These are phyloP conservation scores for Cosmorhoe ocellata DNA, from an alignment of 2,888 invertebrate genomes.

Conservation along the genomic window DNA sequence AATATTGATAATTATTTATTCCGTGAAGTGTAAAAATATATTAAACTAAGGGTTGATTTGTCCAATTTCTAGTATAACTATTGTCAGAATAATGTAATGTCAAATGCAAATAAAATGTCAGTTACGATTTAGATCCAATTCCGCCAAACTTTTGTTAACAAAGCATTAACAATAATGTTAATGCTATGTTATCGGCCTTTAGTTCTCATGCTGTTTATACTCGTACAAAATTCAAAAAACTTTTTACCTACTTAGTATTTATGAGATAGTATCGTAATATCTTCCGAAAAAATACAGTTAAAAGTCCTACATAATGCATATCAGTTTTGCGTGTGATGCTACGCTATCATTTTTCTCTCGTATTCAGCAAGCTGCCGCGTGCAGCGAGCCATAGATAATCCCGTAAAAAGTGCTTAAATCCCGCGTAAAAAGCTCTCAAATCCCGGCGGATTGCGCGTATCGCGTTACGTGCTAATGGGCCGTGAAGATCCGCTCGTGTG, in stretches of 20 bases:
- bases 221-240: background rate
- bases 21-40: too few species aligned
- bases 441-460: conserved; percentile 31
- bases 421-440: conserved; percentile 30
- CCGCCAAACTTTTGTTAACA: too few species aligned
- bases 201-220: conserved; percentile 5
- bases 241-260: background rate
- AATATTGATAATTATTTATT: too few species aligned
- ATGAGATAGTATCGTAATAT: background rate
- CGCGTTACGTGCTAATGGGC: conserved; percentile 42
- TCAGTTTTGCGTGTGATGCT: conserved; percentile 6
- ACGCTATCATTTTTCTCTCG: conserved; percentile 14
- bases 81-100: too few species aligned
- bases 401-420: conserved; percentile 32
- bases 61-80: too few species aligned
- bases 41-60: too few species aligned
- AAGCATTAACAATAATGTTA: too few species aligned
- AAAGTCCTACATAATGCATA: conserved; percentile 1
- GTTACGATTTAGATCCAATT: too few species aligned
- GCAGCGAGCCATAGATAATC: conserved; percentile 18
- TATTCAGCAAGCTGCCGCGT: conserved; percentile 5
- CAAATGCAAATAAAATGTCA: too few species aligned
- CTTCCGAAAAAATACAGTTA: background rate
- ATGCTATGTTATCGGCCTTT: too few species aligned
- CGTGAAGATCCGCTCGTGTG: conserved; percentile 37